Percentiles rank a stretch among this genome's conserved stretches.
These are phyloP conservation scores for Oconnorella tubifera DNA, from an alignment of 2,888 invertebrate genomes.

Conservation along the genomic window DNA sequence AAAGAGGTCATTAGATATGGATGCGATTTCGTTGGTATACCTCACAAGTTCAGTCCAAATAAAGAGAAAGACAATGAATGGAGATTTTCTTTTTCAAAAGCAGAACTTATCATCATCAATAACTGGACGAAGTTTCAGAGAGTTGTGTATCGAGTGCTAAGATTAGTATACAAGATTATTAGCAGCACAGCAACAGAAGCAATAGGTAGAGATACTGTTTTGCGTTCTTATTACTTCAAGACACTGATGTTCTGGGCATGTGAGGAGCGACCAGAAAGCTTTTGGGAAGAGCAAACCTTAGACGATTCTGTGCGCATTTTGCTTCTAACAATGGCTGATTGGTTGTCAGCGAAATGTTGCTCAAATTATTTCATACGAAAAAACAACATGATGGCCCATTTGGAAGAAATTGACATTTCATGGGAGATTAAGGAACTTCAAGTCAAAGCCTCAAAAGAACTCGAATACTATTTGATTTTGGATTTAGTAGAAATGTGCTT, in stretches of 20 bases:
- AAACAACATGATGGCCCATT: constrained; percentile 6
- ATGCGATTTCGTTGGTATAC: constrained; percentile 3
- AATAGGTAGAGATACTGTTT: not conserved
- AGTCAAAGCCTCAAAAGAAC: too few species aligned
- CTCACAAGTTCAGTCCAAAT: not conserved
- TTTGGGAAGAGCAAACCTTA: not conserved
- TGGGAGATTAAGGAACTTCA: not conserved
- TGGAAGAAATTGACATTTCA: not conserved
- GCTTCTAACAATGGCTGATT: not conserved
- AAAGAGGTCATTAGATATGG: not conserved
- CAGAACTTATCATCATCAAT: constrained; percentile 5
- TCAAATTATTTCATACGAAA: constrained; percentile 7
- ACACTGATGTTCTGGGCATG: constrained; percentile 16
- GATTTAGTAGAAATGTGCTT: too few species aligned
- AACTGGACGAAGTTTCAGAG: constrained; percentile 5
- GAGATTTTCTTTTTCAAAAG: constrained; percentile 16
- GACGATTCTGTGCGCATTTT: not conserved
- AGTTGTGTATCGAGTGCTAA: not conserved
- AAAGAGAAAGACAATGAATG: not conserved
- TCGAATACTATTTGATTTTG: too few species aligned
- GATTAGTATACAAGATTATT: too few species aligned
- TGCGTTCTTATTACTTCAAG: constrained; percentile 4
- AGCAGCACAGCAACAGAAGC: too few species aligned
- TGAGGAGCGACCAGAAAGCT: not conserved
- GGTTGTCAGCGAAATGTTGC: constrained; percentile 7